Conservation (phyloP, 2,797 vertebrate species). For the Rachycentron canadum region DNA sequence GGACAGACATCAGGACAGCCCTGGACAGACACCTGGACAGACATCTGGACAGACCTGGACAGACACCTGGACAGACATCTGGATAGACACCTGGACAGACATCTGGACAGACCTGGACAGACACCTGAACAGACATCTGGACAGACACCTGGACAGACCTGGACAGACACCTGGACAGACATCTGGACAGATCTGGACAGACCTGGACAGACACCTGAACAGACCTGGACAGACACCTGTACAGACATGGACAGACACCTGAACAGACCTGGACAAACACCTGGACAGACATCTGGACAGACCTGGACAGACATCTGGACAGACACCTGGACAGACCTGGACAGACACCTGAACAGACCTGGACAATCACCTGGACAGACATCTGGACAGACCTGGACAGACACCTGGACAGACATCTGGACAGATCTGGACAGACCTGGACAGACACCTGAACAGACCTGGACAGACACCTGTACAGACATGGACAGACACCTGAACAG, state of each 20-base stretch:
- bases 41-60: not conserved
- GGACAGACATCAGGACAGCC: too few species aligned
- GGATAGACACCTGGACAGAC: not conserved
- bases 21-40: not conserved
- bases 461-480: not conserved
- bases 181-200: too few species aligned
- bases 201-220: not conserved
- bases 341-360: not conserved
- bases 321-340: not conserved
- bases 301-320: not conserved
- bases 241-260: too few species aligned
- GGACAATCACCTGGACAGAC: too few species aligned
- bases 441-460: not conserved
- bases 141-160: not conserved
- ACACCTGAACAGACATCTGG: too few species aligned
- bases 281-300: not conserved
- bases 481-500: too few species aligned
- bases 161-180: not conserved
- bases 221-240: too few species aligned
- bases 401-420: not conserved
- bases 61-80: not conserved
- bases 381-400: too few species aligned
- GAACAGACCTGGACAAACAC: constrained; percentile 1
- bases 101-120: constrained; percentile 1
- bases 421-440: too few species aligned